A percentile compares a stretch with the other conserved stretches of the same genome.
phyloP scores from a whole-genome alignment of 2,888 invertebrate genomes.

The Osmoderma eremita region DNA sequence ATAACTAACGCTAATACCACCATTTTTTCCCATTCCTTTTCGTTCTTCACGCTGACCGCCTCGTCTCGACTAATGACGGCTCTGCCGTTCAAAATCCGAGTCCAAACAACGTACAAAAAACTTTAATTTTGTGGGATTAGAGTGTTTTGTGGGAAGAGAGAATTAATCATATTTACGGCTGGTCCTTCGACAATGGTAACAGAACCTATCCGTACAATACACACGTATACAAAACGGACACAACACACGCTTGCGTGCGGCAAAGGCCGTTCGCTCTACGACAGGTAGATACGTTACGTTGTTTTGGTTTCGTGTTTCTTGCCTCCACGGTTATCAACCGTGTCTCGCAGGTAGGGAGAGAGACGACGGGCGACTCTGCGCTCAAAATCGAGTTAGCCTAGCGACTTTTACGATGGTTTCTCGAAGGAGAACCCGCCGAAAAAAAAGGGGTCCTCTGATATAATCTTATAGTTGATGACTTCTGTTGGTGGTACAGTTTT shows the following conservation, averaged over 20 bases:
- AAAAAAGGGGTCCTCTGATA: conserved; percentile 36
- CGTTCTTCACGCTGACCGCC: not conserved
- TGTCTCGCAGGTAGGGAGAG: conserved; percentile 25
- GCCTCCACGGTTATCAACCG: conserved; percentile 28
- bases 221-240: no score
- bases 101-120: conserved; percentile 31
- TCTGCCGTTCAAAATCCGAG: conserved; percentile 8
- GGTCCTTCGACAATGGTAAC: conserved; percentile 28
- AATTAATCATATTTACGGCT: conserved; percentile 39
- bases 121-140: conserved; percentile 37
- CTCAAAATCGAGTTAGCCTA: conserved; percentile 14
- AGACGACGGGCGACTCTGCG: conserved; percentile 9
- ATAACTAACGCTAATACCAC: not conserved
- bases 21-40: no score
- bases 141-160: conserved; percentile 11
- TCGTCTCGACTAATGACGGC: conserved; percentile 1
- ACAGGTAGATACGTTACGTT: conserved; percentile 22
- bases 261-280: no score
- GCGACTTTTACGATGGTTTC: not conserved
- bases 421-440: conserved; percentile 3
- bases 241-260: no score
- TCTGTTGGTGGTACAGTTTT: conserved; percentile 39
- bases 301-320: conserved; percentile 33
- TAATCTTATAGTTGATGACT: conserved; percentile 40
- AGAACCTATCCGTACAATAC: conserved; percentile 1